Evolutionary conservation across 2,888 invertebrate species (phyloP).

Genomic region (Lasioglossum marginatum): DNA sequence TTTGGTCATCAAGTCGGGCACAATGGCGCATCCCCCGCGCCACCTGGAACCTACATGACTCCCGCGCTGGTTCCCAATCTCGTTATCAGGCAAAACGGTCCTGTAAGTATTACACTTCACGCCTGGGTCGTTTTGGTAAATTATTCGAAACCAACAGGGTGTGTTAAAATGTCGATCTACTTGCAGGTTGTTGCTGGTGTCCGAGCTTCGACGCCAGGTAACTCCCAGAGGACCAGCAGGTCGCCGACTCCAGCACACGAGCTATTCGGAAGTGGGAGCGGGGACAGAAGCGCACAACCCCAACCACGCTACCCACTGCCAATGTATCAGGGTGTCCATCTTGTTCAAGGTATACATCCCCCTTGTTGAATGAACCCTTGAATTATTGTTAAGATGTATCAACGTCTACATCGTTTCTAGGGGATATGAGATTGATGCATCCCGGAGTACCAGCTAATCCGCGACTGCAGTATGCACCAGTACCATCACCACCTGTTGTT

Average conservation of each 20-base stretch:
- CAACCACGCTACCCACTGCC: constrained; percentile 83
- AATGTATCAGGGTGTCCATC: constrained; percentile 83
- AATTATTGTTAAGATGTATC: background rate
- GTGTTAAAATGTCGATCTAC: background rate
- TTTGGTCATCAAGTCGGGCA: constrained; percentile 80
- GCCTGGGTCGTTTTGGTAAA: background rate
- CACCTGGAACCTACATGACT: constrained; percentile 80
- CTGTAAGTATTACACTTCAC: constrained; percentile 68
- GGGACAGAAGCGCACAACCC: constrained; percentile 81
- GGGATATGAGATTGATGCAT: constrained; percentile 83
- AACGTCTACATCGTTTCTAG: constrained; percentile 13
- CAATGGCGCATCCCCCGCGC: constrained; percentile 78
- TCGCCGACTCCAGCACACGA: constrained; percentile 83
- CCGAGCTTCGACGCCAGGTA: constrained; percentile 81
- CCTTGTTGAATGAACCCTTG: background rate
- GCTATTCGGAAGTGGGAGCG: constrained; percentile 78
- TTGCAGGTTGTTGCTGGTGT: constrained; percentile 78
- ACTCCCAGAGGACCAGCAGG: constrained; percentile 81
- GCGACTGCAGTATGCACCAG: constrained; percentile 80
- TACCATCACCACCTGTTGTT: constrained; percentile 82
- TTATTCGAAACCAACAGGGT: background rate
- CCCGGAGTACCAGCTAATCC: constrained; percentile 81
- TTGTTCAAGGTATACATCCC: constrained; percentile 78
- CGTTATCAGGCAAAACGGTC: constrained; percentile 82
- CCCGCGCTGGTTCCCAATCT: constrained; percentile 81